Percentiles rank a stretch among this genome's conserved stretches.
Evolutionary conservation across 2,888 invertebrate species (phyloP).

Genomic region (Plusia festucae): DNA sequence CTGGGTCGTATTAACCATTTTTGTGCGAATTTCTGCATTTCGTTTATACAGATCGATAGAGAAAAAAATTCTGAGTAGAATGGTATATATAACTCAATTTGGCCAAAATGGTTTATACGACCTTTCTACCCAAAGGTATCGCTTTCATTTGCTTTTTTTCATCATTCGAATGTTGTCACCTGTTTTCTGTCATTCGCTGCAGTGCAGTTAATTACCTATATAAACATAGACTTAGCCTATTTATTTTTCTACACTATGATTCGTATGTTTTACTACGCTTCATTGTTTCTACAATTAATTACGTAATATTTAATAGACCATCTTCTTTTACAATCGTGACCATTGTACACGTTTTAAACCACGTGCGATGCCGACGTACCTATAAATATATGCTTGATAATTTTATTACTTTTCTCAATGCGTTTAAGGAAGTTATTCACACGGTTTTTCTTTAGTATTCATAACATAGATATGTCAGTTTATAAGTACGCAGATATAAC

Average conservation of each 20-base stretch:
- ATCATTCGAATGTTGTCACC: too few species aligned
- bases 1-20: too few species aligned
- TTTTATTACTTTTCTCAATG: slow-evolving; percentile 19
- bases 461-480: slow-evolving; percentile 23
- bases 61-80: too few species aligned
- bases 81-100: too few species aligned
- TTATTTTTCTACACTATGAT: not conserved
- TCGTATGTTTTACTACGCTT: not conserved
- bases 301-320: slow-evolving; percentile 35
- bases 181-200: too few species aligned
- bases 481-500: too few species aligned
- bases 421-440: slow-evolving; percentile 23
- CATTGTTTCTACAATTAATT: slow-evolving; percentile 7
- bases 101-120: too few species aligned
- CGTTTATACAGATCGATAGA: too few species aligned
- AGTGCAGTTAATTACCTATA: too few species aligned
- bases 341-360: slow-evolving; percentile 26
- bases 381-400: slow-evolving; percentile 20
- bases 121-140: too few species aligned
- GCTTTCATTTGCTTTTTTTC: too few species aligned
- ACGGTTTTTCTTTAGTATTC: slow-evolving; percentile 19
- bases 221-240: not conserved
- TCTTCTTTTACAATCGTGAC: slow-evolving; percentile 26
- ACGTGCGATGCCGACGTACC: slow-evolving; percentile 33
- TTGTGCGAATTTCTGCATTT: too few species aligned